Conservation (phyloP, 2,797 vertebrate genomes). For the Tinamus major region DNA sequence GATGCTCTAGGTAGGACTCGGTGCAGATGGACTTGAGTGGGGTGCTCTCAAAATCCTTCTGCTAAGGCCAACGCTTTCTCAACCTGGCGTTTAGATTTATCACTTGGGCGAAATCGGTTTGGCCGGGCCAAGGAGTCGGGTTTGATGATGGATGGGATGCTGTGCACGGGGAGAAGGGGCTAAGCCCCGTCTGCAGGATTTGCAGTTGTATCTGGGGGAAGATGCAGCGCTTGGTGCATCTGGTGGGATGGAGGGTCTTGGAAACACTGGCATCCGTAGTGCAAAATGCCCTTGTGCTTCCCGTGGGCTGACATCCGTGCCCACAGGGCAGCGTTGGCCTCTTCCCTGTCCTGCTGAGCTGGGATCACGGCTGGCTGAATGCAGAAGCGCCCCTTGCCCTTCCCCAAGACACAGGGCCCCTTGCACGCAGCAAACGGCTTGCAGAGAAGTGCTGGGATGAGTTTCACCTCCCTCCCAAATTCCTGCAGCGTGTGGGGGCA, state of each 20-base stretch:
- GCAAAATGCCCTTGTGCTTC: background rate
- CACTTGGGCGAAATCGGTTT: background rate
- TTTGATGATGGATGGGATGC: rapidly evolving
- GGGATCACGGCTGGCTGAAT: background rate
- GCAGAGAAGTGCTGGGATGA: background rate
- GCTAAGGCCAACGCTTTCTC: background rate
- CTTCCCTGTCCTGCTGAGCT: background rate
- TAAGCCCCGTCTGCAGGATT: background rate
- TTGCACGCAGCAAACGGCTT: background rate
- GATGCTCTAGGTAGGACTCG: background rate
- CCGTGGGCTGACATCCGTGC: background rate
- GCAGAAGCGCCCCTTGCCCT: background rate
- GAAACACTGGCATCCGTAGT: background rate
- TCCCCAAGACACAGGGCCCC: background rate
- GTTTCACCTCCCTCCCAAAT: background rate
- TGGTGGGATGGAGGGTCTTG: background rate
- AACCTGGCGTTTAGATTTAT: background rate
- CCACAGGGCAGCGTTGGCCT: background rate
- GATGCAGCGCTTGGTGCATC: background rate
- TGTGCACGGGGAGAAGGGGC: background rate
- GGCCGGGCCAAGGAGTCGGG: background rate
- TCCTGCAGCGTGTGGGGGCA: background rate
- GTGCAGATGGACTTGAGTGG: background rate
- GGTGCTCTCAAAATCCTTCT: background rate
- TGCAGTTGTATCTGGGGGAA: background rate